phyloP scores from a whole-genome alignment of 2,888 invertebrate species.

The Ormyrus labotus region DNA sequence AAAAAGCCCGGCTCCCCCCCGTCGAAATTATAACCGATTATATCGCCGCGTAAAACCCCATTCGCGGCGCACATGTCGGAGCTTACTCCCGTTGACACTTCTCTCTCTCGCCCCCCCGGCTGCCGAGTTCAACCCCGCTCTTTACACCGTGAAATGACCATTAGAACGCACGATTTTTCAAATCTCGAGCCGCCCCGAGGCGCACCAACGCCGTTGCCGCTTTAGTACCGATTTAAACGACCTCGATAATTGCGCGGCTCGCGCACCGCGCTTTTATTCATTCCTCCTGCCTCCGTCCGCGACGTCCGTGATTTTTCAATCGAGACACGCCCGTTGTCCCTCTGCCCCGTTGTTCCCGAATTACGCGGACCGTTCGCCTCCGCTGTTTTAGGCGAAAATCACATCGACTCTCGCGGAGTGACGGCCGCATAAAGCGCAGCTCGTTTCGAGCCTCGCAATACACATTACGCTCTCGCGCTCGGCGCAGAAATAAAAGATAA shows the following conservation, averaged over 20 bases:
- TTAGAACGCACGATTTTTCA: slow-evolving; percentile 68
- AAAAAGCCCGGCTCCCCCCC: slow-evolving; percentile 51
- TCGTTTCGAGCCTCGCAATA: too few species aligned
- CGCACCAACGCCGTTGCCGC: background rate
- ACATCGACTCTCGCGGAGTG: too few species aligned
- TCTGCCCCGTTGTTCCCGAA: too few species aligned
- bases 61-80: slow-evolving; percentile 64
- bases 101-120: slow-evolving; percentile 45
- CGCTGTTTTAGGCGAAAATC: too few species aligned
- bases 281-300: background rate
- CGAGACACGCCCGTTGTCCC: too few species aligned
- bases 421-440: too few species aligned
- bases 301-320: too few species aligned
- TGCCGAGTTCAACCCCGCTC: slow-evolving; percentile 61
- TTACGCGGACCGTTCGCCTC: too few species aligned
- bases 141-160: slow-evolving; percentile 69
- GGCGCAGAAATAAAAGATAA: too few species aligned
- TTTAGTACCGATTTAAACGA: slow-evolving; percentile 35
- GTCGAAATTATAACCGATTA: slow-evolving; percentile 42
- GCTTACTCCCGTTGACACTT: slow-evolving; percentile 64
- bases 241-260: slow-evolving; percentile 25
- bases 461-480: too few species aligned
- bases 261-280: background rate
- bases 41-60: slow-evolving; percentile 63
- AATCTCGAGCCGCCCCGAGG: slow-evolving; percentile 55